Conservation (phyloP, 2,888 invertebrate genomes). For the Macaria liturata region DNA sequence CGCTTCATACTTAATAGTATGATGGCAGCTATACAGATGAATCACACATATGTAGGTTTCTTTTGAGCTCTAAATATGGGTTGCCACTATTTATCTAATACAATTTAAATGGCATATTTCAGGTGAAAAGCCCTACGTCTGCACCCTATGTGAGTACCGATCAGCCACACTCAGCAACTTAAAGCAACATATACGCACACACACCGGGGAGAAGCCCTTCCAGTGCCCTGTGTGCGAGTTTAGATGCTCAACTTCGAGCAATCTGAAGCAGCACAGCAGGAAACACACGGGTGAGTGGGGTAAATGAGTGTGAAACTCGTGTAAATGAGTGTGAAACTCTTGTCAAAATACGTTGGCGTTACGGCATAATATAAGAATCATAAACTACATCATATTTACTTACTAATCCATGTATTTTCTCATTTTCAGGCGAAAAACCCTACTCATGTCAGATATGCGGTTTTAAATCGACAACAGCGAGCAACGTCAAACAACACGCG, state of each 20-base stretch:
- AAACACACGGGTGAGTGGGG: slow-evolving; percentile 14
- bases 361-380: too few species aligned
- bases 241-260: slow-evolving; percentile 9
- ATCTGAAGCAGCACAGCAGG: slow-evolving; percentile 6
- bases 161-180: slow-evolving; percentile 5
- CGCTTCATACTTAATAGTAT: too few species aligned
- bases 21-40: too few species aligned
- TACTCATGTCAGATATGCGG: slow-evolving; percentile 5
- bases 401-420: too few species aligned
- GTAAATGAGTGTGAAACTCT: too few species aligned
- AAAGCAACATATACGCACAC: slow-evolving; percentile 10
- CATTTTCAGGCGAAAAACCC: slow-evolving; percentile 6
- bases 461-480: slow-evolving; percentile 6
- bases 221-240: slow-evolving; percentile 5
- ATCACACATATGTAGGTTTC: too few species aligned
- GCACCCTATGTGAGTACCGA: slow-evolving; percentile 1
- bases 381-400: too few species aligned
- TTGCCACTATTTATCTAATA: too few species aligned
- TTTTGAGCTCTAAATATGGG: too few species aligned
- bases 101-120: background rate
- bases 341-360: too few species aligned
- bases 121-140: slow-evolving; percentile 3
- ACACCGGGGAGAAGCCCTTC: slow-evolving; percentile 17
- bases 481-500: slow-evolving; percentile 11
- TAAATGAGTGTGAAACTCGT: too few species aligned